A percentile compares a stretch with the other conserved stretches of the same genome.
These are phyloP conservation scores for Hyperoplus lanceolatus DNA, from an alignment of 2,797 vertebrate species.

Conservation along the genomic window DNA sequence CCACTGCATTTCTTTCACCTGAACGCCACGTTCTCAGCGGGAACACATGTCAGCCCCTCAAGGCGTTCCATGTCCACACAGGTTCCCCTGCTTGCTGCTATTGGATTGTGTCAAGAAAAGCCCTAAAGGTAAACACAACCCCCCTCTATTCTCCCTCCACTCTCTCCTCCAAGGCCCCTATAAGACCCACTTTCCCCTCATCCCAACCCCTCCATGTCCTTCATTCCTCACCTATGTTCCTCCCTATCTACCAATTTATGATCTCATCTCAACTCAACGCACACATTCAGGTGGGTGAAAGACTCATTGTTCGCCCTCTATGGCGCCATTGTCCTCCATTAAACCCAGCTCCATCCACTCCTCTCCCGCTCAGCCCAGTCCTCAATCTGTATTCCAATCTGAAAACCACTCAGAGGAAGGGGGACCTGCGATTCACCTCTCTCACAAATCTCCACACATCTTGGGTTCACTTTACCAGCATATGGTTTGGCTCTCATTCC, in stretches of 20 bases:
- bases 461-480: slow-evolving; percentile 62
- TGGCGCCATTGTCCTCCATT: slow-evolving; percentile 72
- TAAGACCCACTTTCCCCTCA: slow-evolving; percentile 12
- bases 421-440: slow-evolving; percentile 76
- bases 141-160: background rate
- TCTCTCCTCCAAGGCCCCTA: slow-evolving; percentile 22
- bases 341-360: slow-evolving; percentile 41
- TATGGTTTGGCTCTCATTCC: slow-evolving; percentile 62
- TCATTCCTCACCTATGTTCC: slow-evolving; percentile 60
- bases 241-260: slow-evolving; percentile 68
- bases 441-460: slow-evolving; percentile 69
- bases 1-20: slow-evolving; percentile 35
- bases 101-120: slow-evolving; percentile 48
- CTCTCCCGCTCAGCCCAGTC: slow-evolving; percentile 22
- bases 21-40: slow-evolving; percentile 39
- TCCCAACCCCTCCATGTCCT: slow-evolving; percentile 16
- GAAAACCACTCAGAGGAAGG: slow-evolving; percentile 34
- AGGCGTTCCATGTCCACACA: slow-evolving; percentile 67
- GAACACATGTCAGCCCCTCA: slow-evolving; percentile 71
- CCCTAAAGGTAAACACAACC: slow-evolving; percentile 55
- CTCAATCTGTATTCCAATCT: slow-evolving; percentile 61
- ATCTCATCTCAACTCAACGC: slow-evolving; percentile 62
- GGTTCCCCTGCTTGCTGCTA: slow-evolving; percentile 50
- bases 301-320: slow-evolving; percentile 73
- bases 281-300: slow-evolving; percentile 71